These are phyloP conservation scores for Centrocercus urophasianus DNA, from an alignment of 2,113 vertebrate species.

Conservation along the genomic window DNA sequence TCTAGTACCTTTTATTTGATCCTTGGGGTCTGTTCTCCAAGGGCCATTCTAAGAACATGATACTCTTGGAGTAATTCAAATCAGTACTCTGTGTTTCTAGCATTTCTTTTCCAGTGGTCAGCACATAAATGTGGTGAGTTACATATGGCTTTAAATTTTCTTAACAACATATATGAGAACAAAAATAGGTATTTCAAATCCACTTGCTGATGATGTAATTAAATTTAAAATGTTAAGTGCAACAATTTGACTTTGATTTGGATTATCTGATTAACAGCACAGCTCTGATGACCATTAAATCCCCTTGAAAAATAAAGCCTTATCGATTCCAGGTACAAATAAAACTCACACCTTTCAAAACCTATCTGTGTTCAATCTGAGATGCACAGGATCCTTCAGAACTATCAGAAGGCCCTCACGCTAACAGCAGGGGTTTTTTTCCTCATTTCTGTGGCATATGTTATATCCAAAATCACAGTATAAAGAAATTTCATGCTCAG, in stretches of 20 bases:
- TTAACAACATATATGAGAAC: neutral
- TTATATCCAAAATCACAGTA: slow-evolving; percentile 47
- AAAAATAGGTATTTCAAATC: slow-evolving; percentile 27
- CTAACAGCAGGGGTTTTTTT: neutral
- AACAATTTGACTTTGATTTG: neutral
- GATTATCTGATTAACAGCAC: neutral
- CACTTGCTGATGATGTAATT: neutral
- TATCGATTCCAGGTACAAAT: neutral
- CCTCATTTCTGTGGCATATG: slow-evolving; percentile 39
- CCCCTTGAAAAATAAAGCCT: slow-evolving; percentile 37
- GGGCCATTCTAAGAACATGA: neutral
- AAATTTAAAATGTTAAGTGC: neutral
- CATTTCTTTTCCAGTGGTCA: neutral
- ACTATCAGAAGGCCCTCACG: neutral
- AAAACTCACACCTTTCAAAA: neutral
- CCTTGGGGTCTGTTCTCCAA: too few relatives aligned
- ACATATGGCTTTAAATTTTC: slow-evolving; percentile 8
- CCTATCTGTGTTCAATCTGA: neutral
- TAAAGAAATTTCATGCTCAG: slow-evolving; percentile 51
- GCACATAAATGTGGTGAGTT: neutral
- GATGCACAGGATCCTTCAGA: neutral
- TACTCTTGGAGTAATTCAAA: slow-evolving; percentile 4
- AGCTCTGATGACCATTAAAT: neutral
- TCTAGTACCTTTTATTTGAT: too few relatives aligned
- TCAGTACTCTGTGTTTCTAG: neutral